Base-by-base conservation (phyloP, 2,888 invertebrate species). In the Tetramorium bicarinatum region DNA sequence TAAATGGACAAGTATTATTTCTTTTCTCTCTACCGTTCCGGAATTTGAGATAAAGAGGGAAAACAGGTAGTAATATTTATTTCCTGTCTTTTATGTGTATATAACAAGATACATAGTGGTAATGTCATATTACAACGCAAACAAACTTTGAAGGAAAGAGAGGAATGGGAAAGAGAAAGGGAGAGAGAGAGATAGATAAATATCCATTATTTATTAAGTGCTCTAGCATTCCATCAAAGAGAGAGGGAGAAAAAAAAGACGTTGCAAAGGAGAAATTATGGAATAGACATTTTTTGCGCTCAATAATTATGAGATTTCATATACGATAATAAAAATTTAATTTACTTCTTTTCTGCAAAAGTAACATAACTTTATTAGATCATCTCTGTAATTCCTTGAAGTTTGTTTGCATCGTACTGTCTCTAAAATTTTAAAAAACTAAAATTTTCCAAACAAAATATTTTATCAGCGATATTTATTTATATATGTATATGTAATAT, bases 251-350 rank as follows among this genome's bases (percentile, higher is more conserved):
- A 38, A 69, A 13, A 69, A 1, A 71, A 15, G 47, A 18, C 21
- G 29, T 29, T 3, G 15, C 21, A 38, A 21, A 29, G 6, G 13
- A 54, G 7, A 62, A 62, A 67, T 66, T 69, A 49, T n/a, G 4
- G 3, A 71, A 7, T n/a, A 52, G 38, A 25, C 0, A 25, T 25
- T 47, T 47, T 38, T 71, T 71, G 4, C 52, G 25, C 38, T 13
- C 7, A 38, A 21, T 21, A 38, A 54, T 52, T 52, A 15, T n/a
- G 25, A 18, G 2, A 69, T 52, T 18, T 8, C 1, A 13, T 52
- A 52, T 34, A 52, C 8, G 52, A 52, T 52, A 21, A 69, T 52
- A 69, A 7, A 67, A 41, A 44, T 41, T 66, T 3, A 66, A 66
- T 52, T 4, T 25, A 15, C 6, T 15, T 52, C 13, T 52, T 15